Conservation (phyloP, 92 coral and sea anemone species). For the Hydrozoanthus gracilis region DNA sequence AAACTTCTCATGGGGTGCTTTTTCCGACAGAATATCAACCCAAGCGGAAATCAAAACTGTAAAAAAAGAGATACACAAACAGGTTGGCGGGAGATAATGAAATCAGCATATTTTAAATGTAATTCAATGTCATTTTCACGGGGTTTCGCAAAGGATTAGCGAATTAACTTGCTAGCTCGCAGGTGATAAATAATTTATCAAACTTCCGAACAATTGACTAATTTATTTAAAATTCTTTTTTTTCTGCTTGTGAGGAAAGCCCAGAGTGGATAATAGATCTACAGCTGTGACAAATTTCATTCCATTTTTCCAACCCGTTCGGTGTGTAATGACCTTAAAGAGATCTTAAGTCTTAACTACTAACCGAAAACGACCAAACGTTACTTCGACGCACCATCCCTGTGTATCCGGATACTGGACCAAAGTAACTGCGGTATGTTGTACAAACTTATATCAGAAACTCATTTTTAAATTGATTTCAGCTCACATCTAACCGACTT, state of each 20-base stretch:
- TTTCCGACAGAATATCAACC: constrained; percentile 67
- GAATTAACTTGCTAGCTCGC: constrained; percentile 71
- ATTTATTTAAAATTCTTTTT: constrained; percentile 75
- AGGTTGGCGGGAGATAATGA: constrained; percentile 67
- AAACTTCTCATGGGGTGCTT: constrained; percentile 81
- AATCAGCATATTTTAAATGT: constrained; percentile 74
- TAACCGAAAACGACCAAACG: constrained; percentile 84
- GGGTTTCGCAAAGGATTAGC: constrained; percentile 53
- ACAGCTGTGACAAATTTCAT: constrained; percentile 89
- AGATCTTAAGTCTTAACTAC: constrained; percentile 86
- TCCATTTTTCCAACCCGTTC: constrained; percentile 92
- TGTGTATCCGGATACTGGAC: constrained; percentile 11
- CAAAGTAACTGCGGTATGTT: constrained; percentile 29
- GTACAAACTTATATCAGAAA: constrained; percentile 13
- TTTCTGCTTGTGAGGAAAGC: constrained; percentile 77
- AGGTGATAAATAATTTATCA: constrained; percentile 63
- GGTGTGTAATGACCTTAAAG: constrained; percentile 98
- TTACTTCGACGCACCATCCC: constrained; percentile 56
- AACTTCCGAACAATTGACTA: constrained; percentile 81
- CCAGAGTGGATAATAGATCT: constrained; percentile 72
- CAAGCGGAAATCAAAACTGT: constrained; percentile 72
- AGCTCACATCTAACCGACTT: constrained; percentile 46
- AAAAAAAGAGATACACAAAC: constrained; percentile 87
- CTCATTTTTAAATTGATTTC: constrained; percentile 13
- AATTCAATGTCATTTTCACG: constrained; percentile 68